phyloP scores from a whole-genome alignment of 1,140 invertebrate genomes.

The Euglossa dilemma region DNA sequence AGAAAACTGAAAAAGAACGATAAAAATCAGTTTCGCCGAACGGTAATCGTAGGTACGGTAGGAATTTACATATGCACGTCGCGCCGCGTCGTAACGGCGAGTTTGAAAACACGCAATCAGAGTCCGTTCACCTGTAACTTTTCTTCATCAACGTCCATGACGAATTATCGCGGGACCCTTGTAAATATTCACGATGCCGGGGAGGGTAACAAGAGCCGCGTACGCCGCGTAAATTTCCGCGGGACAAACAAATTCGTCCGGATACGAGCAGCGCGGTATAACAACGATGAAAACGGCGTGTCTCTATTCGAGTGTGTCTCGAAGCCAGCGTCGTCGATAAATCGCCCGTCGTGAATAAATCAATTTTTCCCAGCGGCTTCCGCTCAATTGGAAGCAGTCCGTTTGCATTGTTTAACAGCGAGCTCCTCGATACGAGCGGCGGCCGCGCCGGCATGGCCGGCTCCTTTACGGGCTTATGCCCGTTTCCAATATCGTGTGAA shows the following conservation, averaged over 20 bases:
- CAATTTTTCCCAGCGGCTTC: slow-evolving; percentile 39
- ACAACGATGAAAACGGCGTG: background rate
- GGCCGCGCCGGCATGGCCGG: background rate
- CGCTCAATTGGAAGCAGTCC: slow-evolving; percentile 35
- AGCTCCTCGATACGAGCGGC: slow-evolving; percentile 29
- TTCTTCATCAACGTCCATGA: background rate
- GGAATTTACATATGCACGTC: too few species aligned
- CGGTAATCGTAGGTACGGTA: too few species aligned
- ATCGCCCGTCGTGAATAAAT: slow-evolving; percentile 45
- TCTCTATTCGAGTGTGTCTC: slow-evolving; percentile 1
- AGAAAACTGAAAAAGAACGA: too few species aligned
- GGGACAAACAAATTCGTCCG: background rate
- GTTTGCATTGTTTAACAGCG: slow-evolving; percentile 49
- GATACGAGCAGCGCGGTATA: background rate
- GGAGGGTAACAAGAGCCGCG: too few species aligned
- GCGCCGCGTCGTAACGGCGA: too few species aligned
- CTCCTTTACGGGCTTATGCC: slow-evolving; percentile 28
- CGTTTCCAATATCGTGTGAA: slow-evolving; percentile 38
- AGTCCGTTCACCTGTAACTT: background rate
- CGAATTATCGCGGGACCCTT: background rate
- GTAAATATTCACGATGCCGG: background rate
- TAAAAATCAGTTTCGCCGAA: too few species aligned
- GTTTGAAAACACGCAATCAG: background rate
- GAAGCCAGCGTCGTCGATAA: slow-evolving; percentile 7
- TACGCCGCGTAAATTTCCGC: background rate